Conservation (phyloP, 1,140 invertebrate genomes). For the Nylanderia fulva region DNA sequence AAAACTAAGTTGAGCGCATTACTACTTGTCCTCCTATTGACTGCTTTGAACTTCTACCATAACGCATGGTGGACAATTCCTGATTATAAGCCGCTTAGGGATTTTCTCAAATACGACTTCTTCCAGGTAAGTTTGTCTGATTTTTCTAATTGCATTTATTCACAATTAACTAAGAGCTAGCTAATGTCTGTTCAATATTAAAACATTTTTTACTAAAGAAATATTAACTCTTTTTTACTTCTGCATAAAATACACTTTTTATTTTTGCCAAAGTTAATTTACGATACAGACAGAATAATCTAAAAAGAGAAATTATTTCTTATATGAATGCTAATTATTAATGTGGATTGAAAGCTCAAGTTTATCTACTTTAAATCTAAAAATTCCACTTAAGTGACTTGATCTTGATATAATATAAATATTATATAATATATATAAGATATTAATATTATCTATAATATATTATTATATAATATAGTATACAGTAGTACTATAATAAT, state of each 20-base stretch:
- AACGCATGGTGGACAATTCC: conserved; percentile 99
- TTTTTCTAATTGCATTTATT: conserved; percentile 38
- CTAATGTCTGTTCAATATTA: too few species aligned
- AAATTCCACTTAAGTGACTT: too few species aligned
- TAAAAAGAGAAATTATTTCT: not conserved
- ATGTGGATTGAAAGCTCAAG: not conserved
- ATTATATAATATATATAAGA: too few species aligned
- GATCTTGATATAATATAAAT: too few species aligned
- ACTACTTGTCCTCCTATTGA: conserved; percentile 96
- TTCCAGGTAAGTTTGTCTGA: conserved; percentile 92
- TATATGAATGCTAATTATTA: not conserved
- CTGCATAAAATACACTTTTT: too few species aligned
- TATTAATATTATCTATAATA: too few species aligned
- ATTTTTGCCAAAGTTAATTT: not conserved
- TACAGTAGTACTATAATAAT: too few species aligned
- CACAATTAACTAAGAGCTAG: not conserved
- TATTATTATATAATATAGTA: too few species aligned
- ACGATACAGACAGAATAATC: not conserved
- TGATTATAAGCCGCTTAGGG: conserved; percentile 96
- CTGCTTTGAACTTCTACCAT: conserved; percentile 97
- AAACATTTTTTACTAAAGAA: too few species aligned
- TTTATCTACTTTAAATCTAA: not conserved
- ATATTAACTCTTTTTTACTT: too few species aligned
- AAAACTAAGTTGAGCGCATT: conserved; percentile 99
- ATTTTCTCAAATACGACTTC: conserved; percentile 99